These are phyloP conservation scores for Lasioglossum oenotherae DNA, from an alignment of 2,888 invertebrate species.

Conservation along the genomic window DNA sequence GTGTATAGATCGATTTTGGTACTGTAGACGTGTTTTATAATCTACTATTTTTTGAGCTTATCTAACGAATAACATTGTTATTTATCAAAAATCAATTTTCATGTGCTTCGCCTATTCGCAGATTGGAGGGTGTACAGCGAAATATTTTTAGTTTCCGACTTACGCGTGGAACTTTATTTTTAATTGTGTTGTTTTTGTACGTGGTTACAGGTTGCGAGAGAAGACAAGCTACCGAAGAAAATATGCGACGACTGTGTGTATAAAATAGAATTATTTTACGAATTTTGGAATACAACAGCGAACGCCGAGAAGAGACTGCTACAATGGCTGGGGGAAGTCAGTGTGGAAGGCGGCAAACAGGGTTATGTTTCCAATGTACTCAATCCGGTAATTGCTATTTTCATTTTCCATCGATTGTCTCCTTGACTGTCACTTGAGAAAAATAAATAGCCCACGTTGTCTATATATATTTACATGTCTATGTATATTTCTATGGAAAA, in stretches of 20 bases:
- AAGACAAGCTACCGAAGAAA: conserved; percentile 89
- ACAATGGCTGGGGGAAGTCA: conserved; percentile 82
- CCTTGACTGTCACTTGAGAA: neutral
- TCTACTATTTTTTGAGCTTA: neutral
- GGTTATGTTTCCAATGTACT: conserved; percentile 79
- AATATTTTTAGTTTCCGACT: neutral
- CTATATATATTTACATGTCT: neutral
- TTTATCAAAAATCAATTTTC: neutral
- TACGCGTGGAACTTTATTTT: neutral
- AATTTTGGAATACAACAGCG: conserved; percentile 89
- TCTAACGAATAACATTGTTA: neutral
- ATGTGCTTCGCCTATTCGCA: too few species aligned
- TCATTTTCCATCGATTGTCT: neutral
- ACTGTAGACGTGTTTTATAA: neutral
- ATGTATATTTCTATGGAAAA: neutral
- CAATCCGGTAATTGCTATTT: conserved; percentile 74
- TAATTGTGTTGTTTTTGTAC: conserved; percentile 32
- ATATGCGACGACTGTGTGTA: conserved; percentile 90
- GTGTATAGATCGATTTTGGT: neutral
- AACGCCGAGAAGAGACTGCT: conserved; percentile 88
- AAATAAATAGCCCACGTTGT: neutral
- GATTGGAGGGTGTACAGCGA: neutral
- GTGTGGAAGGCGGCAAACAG: conserved; percentile 78
- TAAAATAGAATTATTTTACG: conserved; percentile 90
- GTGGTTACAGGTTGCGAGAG: conserved; percentile 87